Evolutionary conservation across 92 coral and sea anemone genomes (phyloP), one percentile per base, ranked within the genome.

Genomic region (Porites lobata): DNA sequence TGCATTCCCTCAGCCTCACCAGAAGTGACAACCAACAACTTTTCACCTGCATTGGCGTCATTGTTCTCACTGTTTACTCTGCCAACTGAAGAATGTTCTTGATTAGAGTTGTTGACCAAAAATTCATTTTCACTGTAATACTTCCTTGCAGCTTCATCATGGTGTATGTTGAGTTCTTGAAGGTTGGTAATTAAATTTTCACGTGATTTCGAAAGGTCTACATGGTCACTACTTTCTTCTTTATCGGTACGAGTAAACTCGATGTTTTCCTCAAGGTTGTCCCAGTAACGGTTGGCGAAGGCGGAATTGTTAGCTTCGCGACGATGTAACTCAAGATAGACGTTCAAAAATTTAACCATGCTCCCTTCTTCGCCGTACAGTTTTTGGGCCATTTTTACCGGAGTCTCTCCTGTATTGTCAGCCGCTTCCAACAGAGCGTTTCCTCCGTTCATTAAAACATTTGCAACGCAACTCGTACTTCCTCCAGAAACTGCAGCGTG

Each of bases 401-500:
- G 95, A 1, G 93, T 90, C 58, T 89, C 87, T 0, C 91, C 85
- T 17, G 78, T n/a, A 13, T 70, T 75, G 56, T 92, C 95, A 4
- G 87, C 83, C 58, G 76, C 84, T 29, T 90, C 89, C 20, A 92
- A 72, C 58, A 92, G 57, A 29, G 75, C 85, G 75, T 89, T 91
- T 3, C 95, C 95, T 7, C 93, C 95, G 20, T 92, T 80, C 93
- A 92, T 90, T 12, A 92, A 70, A 71, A 92, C 72, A 73, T 92
- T 86, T 12, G 93, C 91, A 7, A 92, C 90, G 72, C 91, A 89
- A 19, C 86, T 92, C 22, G 67, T 80, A 18, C 90, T 72, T 2
- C 89, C 93, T 14, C 95, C 89, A 17, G 79, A 69, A 20, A 92
- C 93, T 18, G 96, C 98, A 7, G 95, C 94, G 51, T 95, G 98